phyloP scores from a whole-genome alignment of 2,113 vertebrate species.

The Sus scrofa region T2T-Sscrofa CM000817.6:107881001-107881500 shows the following conservation, averaged over 20 bases:
- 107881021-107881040: background rate
- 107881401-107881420: background rate
- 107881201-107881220: too few relatives aligned
- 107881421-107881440: background rate
- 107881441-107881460: background rate
- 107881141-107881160: background rate
- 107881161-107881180: background rate
- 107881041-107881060: background rate
- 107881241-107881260: background rate
- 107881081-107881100: background rate
- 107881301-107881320: background rate
- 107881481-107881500: background rate
- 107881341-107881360: background rate
- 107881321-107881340: background rate
- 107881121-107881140: background rate
- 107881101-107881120: background rate
- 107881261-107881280: background rate
- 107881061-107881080: background rate
- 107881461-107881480: background rate
- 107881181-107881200: background rate
- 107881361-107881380: background rate
- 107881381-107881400: background rate
- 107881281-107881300: background rate
- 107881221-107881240: background rate
- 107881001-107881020: background rate